These are phyloP conservation scores for Argopecten irradians DNA, from an alignment of 1,140 invertebrate genomes.

Conservation along the genomic window DNA sequence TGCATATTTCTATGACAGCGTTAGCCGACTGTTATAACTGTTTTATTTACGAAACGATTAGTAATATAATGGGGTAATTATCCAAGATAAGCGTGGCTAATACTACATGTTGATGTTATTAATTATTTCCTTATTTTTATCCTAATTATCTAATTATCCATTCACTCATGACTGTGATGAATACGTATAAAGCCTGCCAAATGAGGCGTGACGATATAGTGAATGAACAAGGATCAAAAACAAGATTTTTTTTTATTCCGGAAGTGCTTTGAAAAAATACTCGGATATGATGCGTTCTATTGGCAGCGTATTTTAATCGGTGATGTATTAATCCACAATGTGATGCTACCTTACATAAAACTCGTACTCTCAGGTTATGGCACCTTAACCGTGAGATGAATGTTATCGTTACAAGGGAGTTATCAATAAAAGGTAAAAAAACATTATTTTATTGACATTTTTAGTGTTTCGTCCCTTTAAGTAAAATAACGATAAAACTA, in stretches of 20 bases:
- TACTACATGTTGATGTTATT: neutral
- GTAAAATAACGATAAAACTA: too few species aligned
- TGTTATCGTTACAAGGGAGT: too few species aligned
- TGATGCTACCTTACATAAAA: too few species aligned
- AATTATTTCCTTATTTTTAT: neutral
- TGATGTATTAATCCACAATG: too few species aligned
- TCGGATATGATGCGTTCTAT: neutral
- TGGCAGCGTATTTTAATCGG: too few species aligned
- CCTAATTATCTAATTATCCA: neutral
- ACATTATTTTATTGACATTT: too few species aligned
- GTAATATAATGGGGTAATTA: neutral
- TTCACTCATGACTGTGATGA: neutral
- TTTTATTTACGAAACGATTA: neutral
- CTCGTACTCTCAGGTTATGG: too few species aligned
- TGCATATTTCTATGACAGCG: neutral
- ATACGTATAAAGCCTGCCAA: neutral
- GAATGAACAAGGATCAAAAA: neutral
- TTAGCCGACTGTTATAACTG: neutral
- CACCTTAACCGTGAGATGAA: too few species aligned
- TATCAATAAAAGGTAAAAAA: too few species aligned
- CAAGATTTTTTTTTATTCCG: neutral
- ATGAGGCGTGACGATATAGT: neutral
- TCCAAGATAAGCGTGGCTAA: neutral
- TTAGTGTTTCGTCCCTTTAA: too few species aligned
- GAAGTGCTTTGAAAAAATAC: neutral